Percentiles rank a stretch among this genome's conserved stretches.
phyloP scores from a whole-genome alignment of 1,140 invertebrate species.

The Sarcophaga peregrina region DNA sequence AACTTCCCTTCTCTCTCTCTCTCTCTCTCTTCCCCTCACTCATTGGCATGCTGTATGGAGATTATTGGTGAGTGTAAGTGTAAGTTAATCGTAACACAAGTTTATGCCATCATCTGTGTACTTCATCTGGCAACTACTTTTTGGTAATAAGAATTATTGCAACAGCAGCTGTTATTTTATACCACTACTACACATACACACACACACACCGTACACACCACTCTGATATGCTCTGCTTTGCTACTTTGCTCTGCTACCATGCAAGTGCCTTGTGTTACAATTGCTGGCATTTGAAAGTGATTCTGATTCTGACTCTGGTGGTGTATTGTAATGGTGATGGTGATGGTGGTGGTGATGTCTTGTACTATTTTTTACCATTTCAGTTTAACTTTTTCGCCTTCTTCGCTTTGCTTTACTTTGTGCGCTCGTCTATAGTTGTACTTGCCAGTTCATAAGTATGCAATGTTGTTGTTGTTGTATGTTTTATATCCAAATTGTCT shows the following conservation, averaged over 20 bases:
- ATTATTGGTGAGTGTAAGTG: neutral
- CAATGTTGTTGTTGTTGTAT: constrained; percentile 8
- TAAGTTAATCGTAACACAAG: constrained; percentile 18
- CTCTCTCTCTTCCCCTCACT: neutral
- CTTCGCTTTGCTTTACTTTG: too few relatives aligned
- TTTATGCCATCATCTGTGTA: constrained; percentile 26
- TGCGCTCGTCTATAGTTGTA: too few relatives aligned
- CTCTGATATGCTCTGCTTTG: neutral
- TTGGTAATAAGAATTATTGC: constrained; percentile 27
- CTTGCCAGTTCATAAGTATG: neutral
- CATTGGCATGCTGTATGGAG: neutral
- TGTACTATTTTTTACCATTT: too few relatives aligned
- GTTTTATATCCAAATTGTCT: constrained; percentile 20
- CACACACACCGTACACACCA: neutral
- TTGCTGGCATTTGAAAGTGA: too few relatives aligned
- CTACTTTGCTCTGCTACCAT: neutral
- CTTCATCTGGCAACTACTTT: constrained; percentile 21
- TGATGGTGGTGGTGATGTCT: too few relatives aligned
- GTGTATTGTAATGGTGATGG: too few relatives aligned
- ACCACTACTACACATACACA: neutral
- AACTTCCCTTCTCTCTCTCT: neutral
- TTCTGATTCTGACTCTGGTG: too few relatives aligned
- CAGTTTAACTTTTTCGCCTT: too few relatives aligned
- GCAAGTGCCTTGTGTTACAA: neutral
- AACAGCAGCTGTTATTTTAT: constrained; percentile 18